Evolutionary conservation across 2,797 vertebrate genomes (phyloP), one percentile per base, ranked within the genome.

Genomic region (Poecile montanus): DNA sequence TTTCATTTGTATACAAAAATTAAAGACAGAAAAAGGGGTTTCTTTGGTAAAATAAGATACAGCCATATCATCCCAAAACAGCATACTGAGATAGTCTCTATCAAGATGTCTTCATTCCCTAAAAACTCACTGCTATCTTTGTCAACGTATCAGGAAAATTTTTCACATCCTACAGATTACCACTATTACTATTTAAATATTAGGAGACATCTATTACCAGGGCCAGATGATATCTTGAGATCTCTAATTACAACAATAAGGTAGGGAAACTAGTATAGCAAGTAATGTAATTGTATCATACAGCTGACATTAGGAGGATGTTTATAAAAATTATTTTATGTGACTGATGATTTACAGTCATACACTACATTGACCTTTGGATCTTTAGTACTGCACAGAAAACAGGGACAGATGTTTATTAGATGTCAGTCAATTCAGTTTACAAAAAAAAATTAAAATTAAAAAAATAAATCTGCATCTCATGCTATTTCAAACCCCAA

Each of bases 391-490:
- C 9, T 36, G 13, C 25, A 30, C 2, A 6, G 14, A 76, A 76
- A 85, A 76, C 4, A 16, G 16, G 40, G 11, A 65, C 32, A 51
- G 5, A 36, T 56, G 8, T 51, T 85, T 47, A 13, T 53, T 65
- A 38, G 15, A 17, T 20, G 8, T 14, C 40, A 62, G 17, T 75
- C 23, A 82, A n/a, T 66, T 68, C 5, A 40, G 5, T 30, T 58
- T 8, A 48, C 32, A 0, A 14, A 60, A 54, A 56, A 18, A 9
- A 7, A 5, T 36, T 2, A 16, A 45, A 73, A 16, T 6, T 4
- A 5, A 12, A 23, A 25, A 9, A 29, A 32, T 6, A 40, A 23
- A 38, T 54, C 25, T 6, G 9, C 6, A 32, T n/a, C 12, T 68
- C 30, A 22, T 7, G 10, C 13, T 74, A 20, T 50, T 87, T 92